Evolutionary conservation across 2,888 invertebrate species (phyloP), one percentile per base, ranked within the genome.

Genomic region (Psococerastis gibbosa): DNA sequence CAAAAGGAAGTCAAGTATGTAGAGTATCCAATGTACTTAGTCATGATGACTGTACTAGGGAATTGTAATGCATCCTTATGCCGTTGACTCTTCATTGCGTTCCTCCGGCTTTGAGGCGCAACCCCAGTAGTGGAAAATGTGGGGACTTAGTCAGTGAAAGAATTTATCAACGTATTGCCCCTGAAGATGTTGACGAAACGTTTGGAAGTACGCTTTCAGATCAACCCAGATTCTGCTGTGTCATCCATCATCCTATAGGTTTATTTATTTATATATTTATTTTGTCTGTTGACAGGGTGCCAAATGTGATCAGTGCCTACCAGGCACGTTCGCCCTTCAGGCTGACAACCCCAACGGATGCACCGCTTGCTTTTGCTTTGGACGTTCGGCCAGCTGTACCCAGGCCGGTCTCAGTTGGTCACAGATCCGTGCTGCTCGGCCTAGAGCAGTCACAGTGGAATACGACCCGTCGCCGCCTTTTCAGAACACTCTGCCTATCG

Each of bases 311-410:
- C 62, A 67, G 13, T 98, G 97, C 62, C 73, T 74, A 50, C 71
- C 75, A 32, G 82, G 85, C 16, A 83, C 88, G 0, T 97, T 95
- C 60, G 88, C 91, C 0, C 63, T 97, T 18, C 73, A 82, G 0
- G 62, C 62, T 0, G 70, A 74, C 35, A 88, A 84, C 60, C 75
- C 80, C 0, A 72, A 73, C 43, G 97, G 97, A 5, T 98, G 97
- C 60, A 88, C 88, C 1, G 75, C 80, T 46, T 98, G 97, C 61
- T 97, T 92, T 69, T 98, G 97, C 65, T 98, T 95, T 63, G 87
- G 83, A 0, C 71, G 89, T 54, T 79, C 82, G 41, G 68, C 74
- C 3, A 69, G 70, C 43, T 97, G 95, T 60, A 65, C 69, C 27
- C 85, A 89, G 60, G 82, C 88, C 1, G 71, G 73, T 20, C 74